Percentiles rank a stretch among this genome's conserved stretches.
These are phyloP conservation scores for Labeo calbasu DNA, from an alignment of 2,797 vertebrate genomes.

Conservation along the genomic window DNA sequence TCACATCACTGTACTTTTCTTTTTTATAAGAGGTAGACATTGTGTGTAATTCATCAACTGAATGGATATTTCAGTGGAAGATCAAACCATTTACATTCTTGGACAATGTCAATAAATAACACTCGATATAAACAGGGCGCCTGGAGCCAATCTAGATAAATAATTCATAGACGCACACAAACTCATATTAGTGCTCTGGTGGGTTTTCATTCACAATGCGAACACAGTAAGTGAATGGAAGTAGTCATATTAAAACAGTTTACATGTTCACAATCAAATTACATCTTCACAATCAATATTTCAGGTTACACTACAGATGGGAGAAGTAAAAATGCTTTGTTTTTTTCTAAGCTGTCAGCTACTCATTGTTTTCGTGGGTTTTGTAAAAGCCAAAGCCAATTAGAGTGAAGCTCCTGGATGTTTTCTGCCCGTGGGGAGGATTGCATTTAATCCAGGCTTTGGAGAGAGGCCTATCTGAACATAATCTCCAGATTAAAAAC, in stretches of 20 bases:
- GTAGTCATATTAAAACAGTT: background rate
- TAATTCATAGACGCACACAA: slow-evolving; percentile 13
- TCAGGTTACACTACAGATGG: background rate
- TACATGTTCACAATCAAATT: background rate
- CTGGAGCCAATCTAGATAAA: slow-evolving; percentile 25
- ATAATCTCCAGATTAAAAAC: slow-evolving; percentile 77
- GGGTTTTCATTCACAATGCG: background rate
- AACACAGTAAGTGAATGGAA: slow-evolving; percentile 4
- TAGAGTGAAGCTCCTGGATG: slow-evolving; percentile 42
- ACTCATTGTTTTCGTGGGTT: slow-evolving; percentile 11
- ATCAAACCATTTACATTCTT: slow-evolving; percentile 1
- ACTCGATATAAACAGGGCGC: background rate
- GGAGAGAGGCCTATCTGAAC: slow-evolving; percentile 65
- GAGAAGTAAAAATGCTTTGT: background rate
- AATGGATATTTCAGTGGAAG: background rate
- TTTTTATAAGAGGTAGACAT: background rate
- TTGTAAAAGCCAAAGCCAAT: slow-evolving; percentile 16
- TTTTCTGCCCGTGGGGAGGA: slow-evolving; percentile 72
- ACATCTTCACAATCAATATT: background rate
- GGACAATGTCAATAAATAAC: slow-evolving; percentile 9
- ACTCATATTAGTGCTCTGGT: background rate
- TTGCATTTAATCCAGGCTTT: slow-evolving; percentile 73
- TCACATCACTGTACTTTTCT: background rate
- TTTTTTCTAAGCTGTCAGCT: background rate
- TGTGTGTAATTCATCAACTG: background rate